These are phyloP conservation scores for Silurus glanis DNA, from an alignment of 2,113 vertebrate genomes.

Conservation along the genomic window DNA sequence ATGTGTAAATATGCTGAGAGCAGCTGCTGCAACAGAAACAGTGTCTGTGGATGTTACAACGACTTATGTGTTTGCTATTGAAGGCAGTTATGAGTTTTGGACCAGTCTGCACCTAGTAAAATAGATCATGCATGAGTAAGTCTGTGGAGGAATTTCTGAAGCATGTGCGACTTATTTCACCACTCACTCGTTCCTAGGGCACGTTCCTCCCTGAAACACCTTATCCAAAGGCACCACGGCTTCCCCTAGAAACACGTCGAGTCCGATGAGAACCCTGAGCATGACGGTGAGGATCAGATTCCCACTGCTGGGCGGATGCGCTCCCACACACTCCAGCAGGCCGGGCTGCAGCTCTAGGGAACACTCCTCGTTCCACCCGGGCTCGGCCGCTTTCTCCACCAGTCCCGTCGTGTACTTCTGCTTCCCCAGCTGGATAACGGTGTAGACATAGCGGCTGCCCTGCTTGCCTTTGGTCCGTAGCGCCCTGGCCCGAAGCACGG, in stretches of 20 bases:
- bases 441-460: conserved; percentile 89
- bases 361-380: conserved; percentile 88
- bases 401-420: conserved; percentile 91
- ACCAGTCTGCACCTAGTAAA: neutral
- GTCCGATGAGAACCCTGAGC: conserved; percentile 90
- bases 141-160: neutral
- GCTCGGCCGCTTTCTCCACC: conserved; percentile 84
- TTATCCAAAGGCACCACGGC: conserved; percentile 79
- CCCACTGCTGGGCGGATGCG: conserved; percentile 69
- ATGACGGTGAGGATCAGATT: conserved; percentile 86
- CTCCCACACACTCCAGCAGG: conserved; percentile 73
- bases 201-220: conserved; percentile 75
- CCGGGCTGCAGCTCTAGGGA: conserved; percentile 89
- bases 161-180: neutral
- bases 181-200: conserved; percentile 86
- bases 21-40: conserved; percentile 1
- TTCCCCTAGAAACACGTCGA: conserved; percentile 91
- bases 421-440: conserved; percentile 88
- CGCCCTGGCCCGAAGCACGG: conserved; percentile 83
- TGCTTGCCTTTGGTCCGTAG: conserved; percentile 88
- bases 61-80: neutral
- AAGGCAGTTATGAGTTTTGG: neutral
- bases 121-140: neutral
- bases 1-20: neutral
- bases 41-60: neutral